A percentile compares a stretch with the other conserved stretches of the same genome.
Conservation (phyloP, 2,888 invertebrate species). For the Lagria hirta region DNA sequence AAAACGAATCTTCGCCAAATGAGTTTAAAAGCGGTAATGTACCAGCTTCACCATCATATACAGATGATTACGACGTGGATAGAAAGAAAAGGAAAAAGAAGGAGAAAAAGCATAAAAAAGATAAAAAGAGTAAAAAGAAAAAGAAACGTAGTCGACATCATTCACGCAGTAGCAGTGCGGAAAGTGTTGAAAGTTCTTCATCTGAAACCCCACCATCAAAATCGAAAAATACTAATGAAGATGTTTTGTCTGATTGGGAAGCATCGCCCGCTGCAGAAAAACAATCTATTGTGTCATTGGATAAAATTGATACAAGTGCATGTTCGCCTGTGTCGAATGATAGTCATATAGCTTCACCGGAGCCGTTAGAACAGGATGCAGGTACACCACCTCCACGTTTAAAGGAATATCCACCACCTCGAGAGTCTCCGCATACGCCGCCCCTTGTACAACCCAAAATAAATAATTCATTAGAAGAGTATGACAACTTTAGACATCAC, state of each 20-base stretch:
- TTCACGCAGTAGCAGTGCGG: slow-evolving; percentile 67
- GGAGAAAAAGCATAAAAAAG: slow-evolving; percentile 72
- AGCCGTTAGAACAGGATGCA: slow-evolving; percentile 44
- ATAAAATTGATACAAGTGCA: slow-evolving; percentile 46
- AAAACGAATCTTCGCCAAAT: slow-evolving; percentile 44
- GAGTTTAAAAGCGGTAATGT: slow-evolving; percentile 41
- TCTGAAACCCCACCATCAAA: slow-evolving; percentile 43
- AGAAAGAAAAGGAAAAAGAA: slow-evolving; percentile 65
- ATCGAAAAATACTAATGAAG: slow-evolving; percentile 40
- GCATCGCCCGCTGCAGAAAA: slow-evolving; percentile 34
- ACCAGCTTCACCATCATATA: slow-evolving; percentile 39
- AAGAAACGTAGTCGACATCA: slow-evolving; percentile 69
- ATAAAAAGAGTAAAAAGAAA: slow-evolving; percentile 68
- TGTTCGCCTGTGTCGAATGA: slow-evolving; percentile 54
- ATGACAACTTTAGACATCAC: slow-evolving; percentile 36
- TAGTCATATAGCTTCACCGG: slow-evolving; percentile 51
- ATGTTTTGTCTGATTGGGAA: slow-evolving; percentile 50
- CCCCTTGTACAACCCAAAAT: slow-evolving; percentile 37
- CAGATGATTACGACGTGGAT: slow-evolving; percentile 57
- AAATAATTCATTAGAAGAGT: slow-evolving; percentile 25
- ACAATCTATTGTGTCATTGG: slow-evolving; percentile 25
- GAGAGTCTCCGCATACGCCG: slow-evolving; percentile 72
- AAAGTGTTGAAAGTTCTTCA: slow-evolving; percentile 59
- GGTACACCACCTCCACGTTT: slow-evolving; percentile 55
- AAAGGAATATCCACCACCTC: slow-evolving; percentile 50